Evolutionary conservation across 2,797 vertebrate species (phyloP).

Genomic region (Sandelia bainsii): DNA sequence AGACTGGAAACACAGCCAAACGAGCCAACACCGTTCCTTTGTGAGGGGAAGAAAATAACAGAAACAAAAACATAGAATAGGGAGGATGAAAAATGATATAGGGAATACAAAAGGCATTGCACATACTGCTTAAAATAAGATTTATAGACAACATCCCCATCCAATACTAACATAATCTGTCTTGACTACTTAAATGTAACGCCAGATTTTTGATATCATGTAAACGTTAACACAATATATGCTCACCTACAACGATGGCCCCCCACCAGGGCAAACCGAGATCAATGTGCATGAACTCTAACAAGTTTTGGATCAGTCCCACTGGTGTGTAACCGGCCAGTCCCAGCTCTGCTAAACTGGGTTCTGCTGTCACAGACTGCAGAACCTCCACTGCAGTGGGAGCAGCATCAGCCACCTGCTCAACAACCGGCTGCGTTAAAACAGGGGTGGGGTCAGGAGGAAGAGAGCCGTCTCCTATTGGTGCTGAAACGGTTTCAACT

Average conservation of each 20-base stretch:
- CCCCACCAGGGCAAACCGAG: slow-evolving; percentile 93
- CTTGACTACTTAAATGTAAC: background rate
- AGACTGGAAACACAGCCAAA: slow-evolving; percentile 87
- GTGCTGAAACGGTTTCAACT: slow-evolving; percentile 34
- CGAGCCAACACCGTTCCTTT: slow-evolving; percentile 88
- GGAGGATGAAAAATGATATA: no score
- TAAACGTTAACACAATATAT: background rate
- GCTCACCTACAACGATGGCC: slow-evolving; percentile 89
- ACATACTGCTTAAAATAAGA: background rate
- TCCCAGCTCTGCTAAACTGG: slow-evolving; percentile 87
- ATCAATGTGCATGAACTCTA: slow-evolving; percentile 88
- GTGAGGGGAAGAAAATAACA: background rate
- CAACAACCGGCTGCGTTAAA: slow-evolving; percentile 47
- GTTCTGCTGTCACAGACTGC: slow-evolving; percentile 76
- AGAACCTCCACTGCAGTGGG: slow-evolving; percentile 80
- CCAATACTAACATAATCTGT: background rate
- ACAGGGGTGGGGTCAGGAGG: slow-evolving; percentile 42
- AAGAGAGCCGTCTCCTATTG: slow-evolving; percentile 31
- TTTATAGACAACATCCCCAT: background rate
- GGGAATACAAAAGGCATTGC: no score
- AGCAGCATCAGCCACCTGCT: slow-evolving; percentile 68
- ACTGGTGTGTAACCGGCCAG: slow-evolving; percentile 87
- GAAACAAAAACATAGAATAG: no score
- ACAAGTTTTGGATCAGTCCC: slow-evolving; percentile 88
- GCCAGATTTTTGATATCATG: no score